A percentile compares a stretch with the other conserved stretches of the same genome.
Conservation (phyloP, 2,113 vertebrate species). For the Ranitomeya imitator region DNA sequence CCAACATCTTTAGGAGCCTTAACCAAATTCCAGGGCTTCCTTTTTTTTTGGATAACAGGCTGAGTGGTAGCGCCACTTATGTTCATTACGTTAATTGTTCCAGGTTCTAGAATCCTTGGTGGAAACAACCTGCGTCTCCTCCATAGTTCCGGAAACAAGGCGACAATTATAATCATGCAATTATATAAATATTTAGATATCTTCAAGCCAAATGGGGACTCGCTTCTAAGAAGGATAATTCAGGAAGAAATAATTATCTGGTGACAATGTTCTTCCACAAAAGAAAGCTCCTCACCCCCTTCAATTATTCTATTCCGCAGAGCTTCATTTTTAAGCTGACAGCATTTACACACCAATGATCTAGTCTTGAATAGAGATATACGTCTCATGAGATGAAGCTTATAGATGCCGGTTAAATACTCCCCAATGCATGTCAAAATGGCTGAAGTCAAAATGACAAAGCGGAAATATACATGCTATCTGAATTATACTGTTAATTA, state of each 20-base stretch:
- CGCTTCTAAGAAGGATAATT: neutral
- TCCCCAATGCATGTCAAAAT: neutral
- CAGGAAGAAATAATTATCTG: neutral
- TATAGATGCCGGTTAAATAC: neutral
- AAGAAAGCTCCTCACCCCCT: neutral
- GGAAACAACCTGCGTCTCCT: neutral
- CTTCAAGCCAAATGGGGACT: neutral
- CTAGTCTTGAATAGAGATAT: constrained; percentile 7
- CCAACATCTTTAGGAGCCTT: no score
- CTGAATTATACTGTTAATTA: neutral
- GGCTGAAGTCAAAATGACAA: neutral
- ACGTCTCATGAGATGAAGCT: constrained; percentile 5
- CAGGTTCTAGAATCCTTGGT: neutral
- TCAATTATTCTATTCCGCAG: neutral
- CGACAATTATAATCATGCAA: neutral
- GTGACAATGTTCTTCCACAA: constrained; percentile 17
- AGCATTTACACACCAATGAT: constrained; percentile 7
- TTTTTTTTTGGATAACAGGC: no score
- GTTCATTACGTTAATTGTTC: no score
- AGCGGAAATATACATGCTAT: neutral
- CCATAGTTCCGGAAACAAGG: neutral
- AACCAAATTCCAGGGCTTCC: no score
- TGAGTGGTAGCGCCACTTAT: no score
- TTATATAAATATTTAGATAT: neutral
- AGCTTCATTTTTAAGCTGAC: constrained; percentile 6